Percentiles rank a stretch among this genome's conserved stretches.
These are phyloP conservation scores for Dryas iulia DNA, from an alignment of 1,140 invertebrate genomes.

Conservation along the genomic window DNA sequence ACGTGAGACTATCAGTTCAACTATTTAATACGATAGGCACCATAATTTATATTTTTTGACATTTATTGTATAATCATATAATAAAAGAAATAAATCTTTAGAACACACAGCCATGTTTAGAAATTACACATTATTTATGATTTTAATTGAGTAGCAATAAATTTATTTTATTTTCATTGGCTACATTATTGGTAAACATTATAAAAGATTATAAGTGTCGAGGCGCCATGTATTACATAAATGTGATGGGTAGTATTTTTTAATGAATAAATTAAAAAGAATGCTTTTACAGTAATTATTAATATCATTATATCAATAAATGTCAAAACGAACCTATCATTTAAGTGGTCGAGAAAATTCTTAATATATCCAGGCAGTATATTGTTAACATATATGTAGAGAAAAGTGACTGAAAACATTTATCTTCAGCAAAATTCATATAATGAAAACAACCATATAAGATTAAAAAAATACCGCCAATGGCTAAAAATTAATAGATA, in stretches of 20 bases:
- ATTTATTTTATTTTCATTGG: no score
- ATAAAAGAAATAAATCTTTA: background rate
- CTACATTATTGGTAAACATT: no score
- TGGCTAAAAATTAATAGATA: background rate
- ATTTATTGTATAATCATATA: slow-evolving; percentile 10
- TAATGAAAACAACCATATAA: background rate
- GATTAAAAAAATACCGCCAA: background rate
- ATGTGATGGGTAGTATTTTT: no score
- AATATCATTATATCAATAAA: slow-evolving; percentile 21
- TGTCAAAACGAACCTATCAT: slow-evolving; percentile 4
- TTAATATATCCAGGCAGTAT: slow-evolving; percentile 43
- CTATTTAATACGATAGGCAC: slow-evolving; percentile 25
- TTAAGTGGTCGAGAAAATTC: slow-evolving; percentile 29
- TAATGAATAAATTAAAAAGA: no score
- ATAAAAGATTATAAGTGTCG: no score
- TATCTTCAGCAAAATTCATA: background rate
- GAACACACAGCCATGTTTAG: no score
- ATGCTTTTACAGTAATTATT: no score
- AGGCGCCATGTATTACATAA: no score
- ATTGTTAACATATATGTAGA: slow-evolving; percentile 30
- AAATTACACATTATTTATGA: no score
- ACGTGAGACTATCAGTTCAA: slow-evolving; percentile 24
- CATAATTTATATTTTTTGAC: slow-evolving; percentile 8
- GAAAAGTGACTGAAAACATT: slow-evolving; percentile 7
- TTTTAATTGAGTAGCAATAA: no score